A percentile compares a stretch with the other conserved stretches of the same genome.
Conservation (phyloP, 2,113 vertebrate genomes). For the Coturnix japonica region DNA sequence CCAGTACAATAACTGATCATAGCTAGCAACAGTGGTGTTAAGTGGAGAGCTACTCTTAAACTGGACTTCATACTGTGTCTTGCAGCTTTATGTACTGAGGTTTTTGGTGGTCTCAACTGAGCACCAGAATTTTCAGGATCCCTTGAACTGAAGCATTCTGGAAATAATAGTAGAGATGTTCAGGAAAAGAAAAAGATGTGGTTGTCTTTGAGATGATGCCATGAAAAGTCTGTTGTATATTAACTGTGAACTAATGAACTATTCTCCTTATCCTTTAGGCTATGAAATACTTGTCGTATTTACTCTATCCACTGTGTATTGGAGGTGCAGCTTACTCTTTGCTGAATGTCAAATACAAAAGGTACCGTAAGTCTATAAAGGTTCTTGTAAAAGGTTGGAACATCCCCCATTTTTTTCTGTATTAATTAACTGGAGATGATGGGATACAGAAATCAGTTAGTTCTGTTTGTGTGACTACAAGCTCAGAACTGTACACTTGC, state of each 20-base stretch:
- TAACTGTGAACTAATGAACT: background rate
- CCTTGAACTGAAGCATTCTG: background rate
- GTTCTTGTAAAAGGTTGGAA: background rate
- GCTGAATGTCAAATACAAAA: slow-evolving; percentile 92
- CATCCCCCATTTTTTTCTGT: background rate
- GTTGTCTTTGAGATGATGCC: background rate
- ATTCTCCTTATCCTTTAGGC: slow-evolving; percentile 77
- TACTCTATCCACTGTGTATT: slow-evolving; percentile 92
- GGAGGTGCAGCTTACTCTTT: slow-evolving; percentile 92
- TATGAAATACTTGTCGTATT: slow-evolving; percentile 91
- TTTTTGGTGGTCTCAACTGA: background rate
- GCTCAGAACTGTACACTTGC: background rate
- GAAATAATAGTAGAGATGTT: background rate
- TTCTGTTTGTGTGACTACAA: background rate
- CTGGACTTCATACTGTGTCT: background rate
- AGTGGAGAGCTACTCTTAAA: background rate
- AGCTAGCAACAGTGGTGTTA: background rate
- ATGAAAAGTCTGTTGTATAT: background rate
- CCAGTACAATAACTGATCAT: background rate
- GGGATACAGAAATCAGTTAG: background rate
- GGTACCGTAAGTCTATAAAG: slow-evolving; percentile 72
- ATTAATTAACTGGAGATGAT: background rate
- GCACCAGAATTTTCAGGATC: background rate
- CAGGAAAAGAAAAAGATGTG: background rate
- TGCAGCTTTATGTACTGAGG: background rate